A percentile compares a stretch with the other conserved stretches of the same genome.
Evolutionary conservation across 2,888 invertebrate species (phyloP).

Genomic region (Amblyjoppa fuscipennis): DNA sequence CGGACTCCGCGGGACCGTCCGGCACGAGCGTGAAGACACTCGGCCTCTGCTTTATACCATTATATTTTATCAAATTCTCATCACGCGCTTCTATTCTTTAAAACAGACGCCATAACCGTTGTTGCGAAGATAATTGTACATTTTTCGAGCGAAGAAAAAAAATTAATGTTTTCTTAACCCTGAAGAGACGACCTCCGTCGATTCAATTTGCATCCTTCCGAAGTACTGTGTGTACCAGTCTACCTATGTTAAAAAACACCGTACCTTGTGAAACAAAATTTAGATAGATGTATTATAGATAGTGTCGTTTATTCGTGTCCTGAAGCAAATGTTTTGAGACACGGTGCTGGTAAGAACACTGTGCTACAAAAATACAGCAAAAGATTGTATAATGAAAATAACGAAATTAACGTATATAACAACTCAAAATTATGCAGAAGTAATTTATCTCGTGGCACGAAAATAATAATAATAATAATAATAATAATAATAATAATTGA

Average conservation of each 20-base stretch:
- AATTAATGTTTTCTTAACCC: neutral
- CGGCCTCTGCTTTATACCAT: neutral
- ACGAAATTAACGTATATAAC: no score
- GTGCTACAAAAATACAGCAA: no score
- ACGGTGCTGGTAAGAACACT: no score
- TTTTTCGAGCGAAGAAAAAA: neutral
- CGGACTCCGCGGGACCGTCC: conserved; percentile 51
- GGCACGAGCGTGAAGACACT: conserved; percentile 57
- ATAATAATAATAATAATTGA: neutral
- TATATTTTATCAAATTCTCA: neutral
- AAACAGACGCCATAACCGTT: neutral
- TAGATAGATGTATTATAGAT: no score
- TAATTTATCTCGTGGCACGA: neutral
- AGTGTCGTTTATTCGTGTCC: no score
- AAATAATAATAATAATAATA: neutral
- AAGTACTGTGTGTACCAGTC: neutral
- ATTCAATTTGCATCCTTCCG: no score
- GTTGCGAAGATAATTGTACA: neutral
- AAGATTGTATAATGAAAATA: no score
- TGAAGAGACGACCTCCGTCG: neutral
- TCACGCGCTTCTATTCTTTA: neutral
- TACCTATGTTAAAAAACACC: neutral
- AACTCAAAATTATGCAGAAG: no score
- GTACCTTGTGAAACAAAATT: neutral
- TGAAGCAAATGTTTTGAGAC: no score